phyloP scores from a whole-genome alignment of 2,888 invertebrate genomes.

The Odontocolon sp. region DNA sequence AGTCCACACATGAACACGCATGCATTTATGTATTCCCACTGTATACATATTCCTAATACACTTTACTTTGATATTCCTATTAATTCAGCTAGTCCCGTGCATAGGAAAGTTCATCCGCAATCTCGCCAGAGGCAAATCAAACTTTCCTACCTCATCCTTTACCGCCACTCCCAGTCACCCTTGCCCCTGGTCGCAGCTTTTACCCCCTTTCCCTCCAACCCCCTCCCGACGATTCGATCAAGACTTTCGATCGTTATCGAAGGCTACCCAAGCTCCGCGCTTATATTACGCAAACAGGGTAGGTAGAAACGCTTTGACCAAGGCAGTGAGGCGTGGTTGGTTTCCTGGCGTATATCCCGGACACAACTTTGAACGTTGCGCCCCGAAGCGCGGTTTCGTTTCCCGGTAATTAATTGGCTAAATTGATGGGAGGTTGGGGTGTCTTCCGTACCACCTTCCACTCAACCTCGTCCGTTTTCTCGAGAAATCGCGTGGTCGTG shows the following conservation, averaged over 20 bases:
- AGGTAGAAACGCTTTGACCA: slow-evolving; percentile 39
- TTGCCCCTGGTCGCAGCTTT: slow-evolving; percentile 24
- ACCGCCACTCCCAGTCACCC: slow-evolving; percentile 7
- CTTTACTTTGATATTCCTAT: slow-evolving; percentile 40
- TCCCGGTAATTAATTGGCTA: slow-evolving; percentile 53
- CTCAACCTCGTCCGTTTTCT: slow-evolving; percentile 1
- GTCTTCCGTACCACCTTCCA: slow-evolving; percentile 10
- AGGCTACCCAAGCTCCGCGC: background rate
- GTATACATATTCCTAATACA: background rate
- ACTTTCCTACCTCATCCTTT: slow-evolving; percentile 40
- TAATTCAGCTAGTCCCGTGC: slow-evolving; percentile 22
- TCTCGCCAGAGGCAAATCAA: slow-evolving; percentile 46
- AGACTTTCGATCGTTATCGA: slow-evolving; percentile 56
- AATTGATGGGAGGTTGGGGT: slow-evolving; percentile 35
- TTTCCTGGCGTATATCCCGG: slow-evolving; percentile 12
- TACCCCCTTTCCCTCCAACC: slow-evolving; percentile 10
- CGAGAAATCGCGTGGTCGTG: slow-evolving; percentile 29
- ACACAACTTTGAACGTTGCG: slow-evolving; percentile 45
- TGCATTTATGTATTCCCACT: no score
- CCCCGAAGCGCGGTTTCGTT: slow-evolving; percentile 38
- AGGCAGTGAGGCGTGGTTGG: slow-evolving; percentile 35
- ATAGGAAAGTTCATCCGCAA: slow-evolving; percentile 43
- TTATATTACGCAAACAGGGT: slow-evolving; percentile 37
- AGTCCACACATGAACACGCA: slow-evolving; percentile 81
- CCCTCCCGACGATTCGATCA: slow-evolving; percentile 42